A percentile compares a stretch with the other conserved stretches of the same genome.
Conservation (phyloP, 2,113 vertebrate species). For the Isurus oxyrinchus region DNA sequence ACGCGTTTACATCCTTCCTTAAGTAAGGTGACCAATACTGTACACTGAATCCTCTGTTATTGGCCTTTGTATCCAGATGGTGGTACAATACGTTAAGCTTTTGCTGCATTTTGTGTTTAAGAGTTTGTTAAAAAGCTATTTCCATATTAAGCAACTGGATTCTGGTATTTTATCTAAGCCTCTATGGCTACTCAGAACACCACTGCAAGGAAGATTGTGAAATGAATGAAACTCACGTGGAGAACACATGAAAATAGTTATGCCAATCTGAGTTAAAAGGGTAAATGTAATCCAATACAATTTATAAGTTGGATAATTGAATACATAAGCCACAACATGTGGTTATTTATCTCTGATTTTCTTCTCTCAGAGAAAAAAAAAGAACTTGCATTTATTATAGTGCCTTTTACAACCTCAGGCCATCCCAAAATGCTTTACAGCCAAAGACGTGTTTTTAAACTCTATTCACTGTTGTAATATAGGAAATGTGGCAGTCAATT, state of each 20-base stretch:
- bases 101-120: neutral
- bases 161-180: neutral
- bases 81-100: neutral
- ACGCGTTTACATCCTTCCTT: too few species aligned
- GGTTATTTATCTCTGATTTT: neutral
- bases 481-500: too few species aligned
- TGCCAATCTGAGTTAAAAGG: neutral
- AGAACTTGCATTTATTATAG: too few species aligned
- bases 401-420: too few species aligned
- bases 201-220: neutral
- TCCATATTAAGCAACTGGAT: neutral
- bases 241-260: neutral
- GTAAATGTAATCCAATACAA: neutral
- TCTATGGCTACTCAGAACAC: neutral
- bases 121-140: neutral
- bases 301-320: neutral
- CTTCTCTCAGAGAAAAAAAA: too few species aligned
- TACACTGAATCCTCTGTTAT: neutral
- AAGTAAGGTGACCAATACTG: too few species aligned
- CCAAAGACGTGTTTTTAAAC: too few species aligned
- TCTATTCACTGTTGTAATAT: too few species aligned
- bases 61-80: neutral
- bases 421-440: too few species aligned
- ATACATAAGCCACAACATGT: neutral
- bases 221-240: neutral